A percentile compares a stretch with the other conserved stretches of the same genome.
These are phyloP conservation scores for Cebus imitator DNA, from an alignment of 2,113 vertebrate species.

Conservation along the genomic window DNA sequence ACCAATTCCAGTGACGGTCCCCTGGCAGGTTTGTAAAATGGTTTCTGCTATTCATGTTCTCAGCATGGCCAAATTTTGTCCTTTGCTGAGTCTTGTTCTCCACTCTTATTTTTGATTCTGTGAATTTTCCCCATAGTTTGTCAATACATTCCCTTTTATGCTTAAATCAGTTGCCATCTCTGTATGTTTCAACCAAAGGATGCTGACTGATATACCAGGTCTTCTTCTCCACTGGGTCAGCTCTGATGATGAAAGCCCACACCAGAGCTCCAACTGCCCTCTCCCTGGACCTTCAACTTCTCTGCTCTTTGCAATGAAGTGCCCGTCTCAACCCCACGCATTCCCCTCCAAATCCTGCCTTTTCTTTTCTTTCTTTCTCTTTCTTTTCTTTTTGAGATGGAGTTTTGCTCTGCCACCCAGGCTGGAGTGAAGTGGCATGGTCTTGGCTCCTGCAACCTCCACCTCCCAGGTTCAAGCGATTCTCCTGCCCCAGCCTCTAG, in stretches of 20 bases:
- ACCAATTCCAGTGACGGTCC: not conserved
- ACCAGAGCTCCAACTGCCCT: not conserved
- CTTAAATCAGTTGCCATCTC: not conserved
- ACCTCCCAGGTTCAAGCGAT: too few species aligned
- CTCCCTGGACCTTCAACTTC: not conserved
- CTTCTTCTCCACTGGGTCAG: not conserved
- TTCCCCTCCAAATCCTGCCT: not conserved
- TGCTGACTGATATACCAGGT: not conserved
- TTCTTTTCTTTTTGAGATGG: too few species aligned
- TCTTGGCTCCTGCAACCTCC: too few species aligned
- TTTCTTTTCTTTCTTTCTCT: not conserved
- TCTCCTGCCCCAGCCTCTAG: too few species aligned
- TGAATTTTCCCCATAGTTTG: not conserved
- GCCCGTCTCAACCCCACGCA: not conserved
- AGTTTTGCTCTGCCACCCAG: too few species aligned
- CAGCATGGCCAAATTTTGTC: not conserved
- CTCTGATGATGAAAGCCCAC: not conserved
- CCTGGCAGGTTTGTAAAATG: not conserved
- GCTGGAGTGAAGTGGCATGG: too few species aligned
- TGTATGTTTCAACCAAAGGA: not conserved
- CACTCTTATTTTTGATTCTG: not conserved
- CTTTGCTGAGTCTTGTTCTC: not conserved
- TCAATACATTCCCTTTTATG: not conserved
- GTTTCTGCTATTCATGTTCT: not conserved
- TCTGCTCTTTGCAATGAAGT: not conserved